Evolutionary conservation across 2,888 invertebrate genomes (phyloP).

Genomic region (Pristionchus arcanus): DNA sequence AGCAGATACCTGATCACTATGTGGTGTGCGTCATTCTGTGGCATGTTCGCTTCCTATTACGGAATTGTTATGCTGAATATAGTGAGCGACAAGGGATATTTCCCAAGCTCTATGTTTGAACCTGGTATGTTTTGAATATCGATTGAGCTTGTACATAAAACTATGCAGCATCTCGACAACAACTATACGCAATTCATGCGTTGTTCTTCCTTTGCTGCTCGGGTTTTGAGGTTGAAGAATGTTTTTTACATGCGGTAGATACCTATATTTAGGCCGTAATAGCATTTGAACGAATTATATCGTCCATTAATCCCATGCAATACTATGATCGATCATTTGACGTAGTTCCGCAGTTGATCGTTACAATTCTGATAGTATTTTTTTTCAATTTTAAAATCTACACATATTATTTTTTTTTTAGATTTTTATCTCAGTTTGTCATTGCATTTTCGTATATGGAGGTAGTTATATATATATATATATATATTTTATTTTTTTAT

Average conservation of each 20-base stretch:
- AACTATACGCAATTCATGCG: background rate
- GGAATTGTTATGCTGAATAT: background rate
- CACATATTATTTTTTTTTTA: background rate
- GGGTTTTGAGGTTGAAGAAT: background rate
- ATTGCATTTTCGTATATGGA: background rate
- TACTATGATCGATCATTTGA: conserved; percentile 12
- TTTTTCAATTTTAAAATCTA: background rate
- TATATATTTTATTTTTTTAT: too few relatives aligned
- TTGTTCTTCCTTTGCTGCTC: background rate
- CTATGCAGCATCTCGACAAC: background rate
- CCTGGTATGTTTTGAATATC: background rate
- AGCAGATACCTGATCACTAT: conserved; percentile 13
- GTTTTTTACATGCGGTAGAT: too few relatives aligned
- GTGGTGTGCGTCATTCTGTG: background rate
- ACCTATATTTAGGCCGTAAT: background rate
- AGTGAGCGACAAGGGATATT: background rate
- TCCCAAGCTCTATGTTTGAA: background rate
- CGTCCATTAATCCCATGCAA: background rate
- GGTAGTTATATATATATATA: too few relatives aligned
- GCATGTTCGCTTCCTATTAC: background rate
- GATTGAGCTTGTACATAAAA: background rate
- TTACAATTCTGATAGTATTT: background rate
- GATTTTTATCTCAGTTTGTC: background rate
- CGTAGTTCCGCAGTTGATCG: background rate
- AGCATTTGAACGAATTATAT: background rate